A percentile compares a stretch with the other conserved stretches of the same genome.
These are phyloP conservation scores for Burhinus oedicnemus DNA, from an alignment of 2,113 vertebrate genomes.

Conservation along the genomic window DNA sequence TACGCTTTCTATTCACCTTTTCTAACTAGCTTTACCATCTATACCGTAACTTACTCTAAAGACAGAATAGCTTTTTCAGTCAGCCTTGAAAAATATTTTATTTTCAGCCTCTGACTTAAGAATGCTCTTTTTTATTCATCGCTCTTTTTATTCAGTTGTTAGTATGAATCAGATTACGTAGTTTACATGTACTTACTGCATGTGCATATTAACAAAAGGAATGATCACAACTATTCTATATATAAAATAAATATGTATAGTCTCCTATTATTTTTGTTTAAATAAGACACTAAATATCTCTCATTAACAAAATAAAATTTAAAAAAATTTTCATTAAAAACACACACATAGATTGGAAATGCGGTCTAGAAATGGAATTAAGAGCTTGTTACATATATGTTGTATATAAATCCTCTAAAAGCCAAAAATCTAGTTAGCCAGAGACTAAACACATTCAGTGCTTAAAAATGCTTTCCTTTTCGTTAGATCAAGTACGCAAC, in stretches of 20 bases:
- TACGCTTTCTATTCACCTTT: neutral
- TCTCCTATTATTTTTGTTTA: neutral
- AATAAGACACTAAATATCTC: neutral
- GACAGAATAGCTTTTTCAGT: neutral
- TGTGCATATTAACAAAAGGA: neutral
- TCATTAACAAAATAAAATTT: neutral
- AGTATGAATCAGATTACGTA: neutral
- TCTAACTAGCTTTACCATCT: neutral
- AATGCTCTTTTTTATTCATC: neutral
- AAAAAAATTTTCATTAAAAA: neutral
- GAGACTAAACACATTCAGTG: neutral
- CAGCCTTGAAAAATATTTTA: neutral
- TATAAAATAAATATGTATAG: neutral
- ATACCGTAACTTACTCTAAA: neutral
- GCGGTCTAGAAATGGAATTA: neutral
- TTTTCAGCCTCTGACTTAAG: neutral
- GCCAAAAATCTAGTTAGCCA: neutral
- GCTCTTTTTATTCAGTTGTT: neutral
- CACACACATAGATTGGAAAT: neutral
- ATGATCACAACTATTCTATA: neutral
- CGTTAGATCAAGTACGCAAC: too few relatives aligned
- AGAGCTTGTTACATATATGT: neutral
- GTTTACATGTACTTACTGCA: neutral
- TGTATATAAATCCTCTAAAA: neutral
- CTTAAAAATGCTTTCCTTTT: neutral